Conservation (phyloP, 2,113 vertebrate genomes). For the Ifrita kowaldi region DNA sequence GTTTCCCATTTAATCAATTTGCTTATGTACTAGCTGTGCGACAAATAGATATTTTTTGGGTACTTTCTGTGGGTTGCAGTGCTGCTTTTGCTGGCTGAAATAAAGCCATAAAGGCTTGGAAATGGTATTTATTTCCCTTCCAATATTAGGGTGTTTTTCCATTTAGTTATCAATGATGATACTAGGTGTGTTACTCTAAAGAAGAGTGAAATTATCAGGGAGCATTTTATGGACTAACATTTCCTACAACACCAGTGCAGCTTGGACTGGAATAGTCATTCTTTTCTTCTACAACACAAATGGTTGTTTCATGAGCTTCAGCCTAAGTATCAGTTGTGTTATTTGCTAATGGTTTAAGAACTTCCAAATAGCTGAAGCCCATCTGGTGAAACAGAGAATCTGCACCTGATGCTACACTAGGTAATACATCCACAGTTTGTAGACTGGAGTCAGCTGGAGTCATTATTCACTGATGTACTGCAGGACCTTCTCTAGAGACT, state of each 20-base stretch:
- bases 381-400: not conserved
- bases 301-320: not conserved
- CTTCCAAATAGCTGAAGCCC: not conserved
- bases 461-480: not conserved
- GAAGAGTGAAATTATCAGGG: not conserved
- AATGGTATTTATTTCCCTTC: not conserved
- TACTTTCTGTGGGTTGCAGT: not conserved
- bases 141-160: not conserved
- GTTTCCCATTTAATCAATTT: not conserved
- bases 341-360: not conserved
- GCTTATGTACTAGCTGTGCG: not conserved
- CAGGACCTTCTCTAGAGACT: not conserved
- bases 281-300: not conserved
- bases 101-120: not conserved
- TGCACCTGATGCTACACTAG: not conserved
- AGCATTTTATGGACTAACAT: not conserved
- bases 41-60: not conserved
- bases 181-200: not conserved
- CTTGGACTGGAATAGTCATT: not conserved
- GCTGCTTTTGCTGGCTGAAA: not conserved
- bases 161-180: not conserved
- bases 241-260: not conserved
- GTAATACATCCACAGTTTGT: not conserved
- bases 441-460: not conserved
- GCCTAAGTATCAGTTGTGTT: not conserved